Evolutionary conservation across 2,797 vertebrate species (phyloP).

Genomic region (Poecile montanus): DNA sequence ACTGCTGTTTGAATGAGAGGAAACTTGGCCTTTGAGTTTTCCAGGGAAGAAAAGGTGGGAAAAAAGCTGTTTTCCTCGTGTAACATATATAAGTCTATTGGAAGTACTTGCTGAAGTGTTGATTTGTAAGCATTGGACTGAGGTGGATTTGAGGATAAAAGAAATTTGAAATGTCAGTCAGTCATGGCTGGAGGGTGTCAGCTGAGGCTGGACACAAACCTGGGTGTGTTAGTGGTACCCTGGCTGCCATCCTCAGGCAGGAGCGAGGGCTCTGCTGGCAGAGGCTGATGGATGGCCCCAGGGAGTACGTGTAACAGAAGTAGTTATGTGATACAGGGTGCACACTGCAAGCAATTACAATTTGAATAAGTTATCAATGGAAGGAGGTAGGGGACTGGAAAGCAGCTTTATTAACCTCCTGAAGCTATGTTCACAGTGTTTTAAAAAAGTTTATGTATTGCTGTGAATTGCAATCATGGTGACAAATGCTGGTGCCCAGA

Average conservation of each 20-base stretch:
- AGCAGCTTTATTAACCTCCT: conserved; percentile 73
- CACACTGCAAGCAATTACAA: conserved; percentile 74
- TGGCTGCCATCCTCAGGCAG: neutral
- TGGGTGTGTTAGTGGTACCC: neutral
- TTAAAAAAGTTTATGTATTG: conserved; percentile 66
- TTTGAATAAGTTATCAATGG: conserved; percentile 75
- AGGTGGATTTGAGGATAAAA: neutral
- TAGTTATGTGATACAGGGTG: conserved; percentile 63
- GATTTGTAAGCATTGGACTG: neutral
- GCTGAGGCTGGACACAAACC: neutral
- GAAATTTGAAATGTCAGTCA: neutral
- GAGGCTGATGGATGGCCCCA: conserved; percentile 61
- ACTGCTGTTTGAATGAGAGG: neutral
- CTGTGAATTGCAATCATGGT: conserved; percentile 59
- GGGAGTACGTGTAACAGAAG: conserved; percentile 34
- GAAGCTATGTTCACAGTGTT: conserved; percentile 66
- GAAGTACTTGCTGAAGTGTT: neutral
- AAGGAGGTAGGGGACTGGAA: conserved; percentile 56
- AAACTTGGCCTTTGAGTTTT: neutral
- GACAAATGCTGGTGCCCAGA: conserved; percentile 36
- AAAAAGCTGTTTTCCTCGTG: neutral
- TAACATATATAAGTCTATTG: neutral
- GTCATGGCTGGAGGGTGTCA: accelerated
- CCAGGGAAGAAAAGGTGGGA: neutral
- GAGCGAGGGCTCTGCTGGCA: conserved; percentile 45